Evolutionary conservation across 2,113 vertebrate genomes (phyloP).

Genomic region (Chascanopsetta lugubris): DNA sequence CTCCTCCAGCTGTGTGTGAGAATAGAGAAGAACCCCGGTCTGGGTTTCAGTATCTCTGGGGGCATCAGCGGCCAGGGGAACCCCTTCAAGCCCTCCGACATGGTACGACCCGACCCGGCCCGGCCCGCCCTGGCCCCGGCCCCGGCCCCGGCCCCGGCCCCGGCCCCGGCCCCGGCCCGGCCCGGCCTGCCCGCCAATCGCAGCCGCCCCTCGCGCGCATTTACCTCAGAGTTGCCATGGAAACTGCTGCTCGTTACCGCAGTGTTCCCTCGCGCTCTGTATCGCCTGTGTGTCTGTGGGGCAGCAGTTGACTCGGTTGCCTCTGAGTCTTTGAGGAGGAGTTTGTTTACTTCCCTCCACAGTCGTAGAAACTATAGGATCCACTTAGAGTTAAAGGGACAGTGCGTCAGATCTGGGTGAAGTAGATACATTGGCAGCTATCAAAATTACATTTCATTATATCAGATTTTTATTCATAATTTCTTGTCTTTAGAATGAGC

Average conservation of each 20-base stretch:
- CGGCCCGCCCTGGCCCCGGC: constrained; percentile 39
- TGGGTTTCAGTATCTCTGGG: constrained; percentile 99
- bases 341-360: too few species aligned
- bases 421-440: too few species aligned
- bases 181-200: constrained; percentile 60
- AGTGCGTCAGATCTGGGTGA: too few species aligned
- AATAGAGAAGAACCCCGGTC: constrained; percentile 99
- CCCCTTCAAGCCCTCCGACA: constrained; percentile 99
- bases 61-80: constrained; percentile 99
- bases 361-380: too few species aligned
- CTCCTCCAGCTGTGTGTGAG: constrained; percentile 91
- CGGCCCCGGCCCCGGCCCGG: constrained; percentile 53
- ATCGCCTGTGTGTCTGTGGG: constrained; percentile 39
- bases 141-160: neutral
- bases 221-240: constrained; percentile 78
- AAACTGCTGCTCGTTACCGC: constrained; percentile 75
- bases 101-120: constrained; percentile 85
- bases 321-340: constrained; percentile 44
- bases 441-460: too few species aligned
- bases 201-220: constrained; percentile 54
- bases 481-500: too few species aligned
- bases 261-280: constrained; percentile 56
- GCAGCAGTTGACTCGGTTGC: constrained; percentile 57
- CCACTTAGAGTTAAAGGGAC: too few species aligned
- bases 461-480: too few species aligned